Base-by-base conservation (phyloP, 2,797 vertebrate species). In the Onychomys leucogaster region DNA sequence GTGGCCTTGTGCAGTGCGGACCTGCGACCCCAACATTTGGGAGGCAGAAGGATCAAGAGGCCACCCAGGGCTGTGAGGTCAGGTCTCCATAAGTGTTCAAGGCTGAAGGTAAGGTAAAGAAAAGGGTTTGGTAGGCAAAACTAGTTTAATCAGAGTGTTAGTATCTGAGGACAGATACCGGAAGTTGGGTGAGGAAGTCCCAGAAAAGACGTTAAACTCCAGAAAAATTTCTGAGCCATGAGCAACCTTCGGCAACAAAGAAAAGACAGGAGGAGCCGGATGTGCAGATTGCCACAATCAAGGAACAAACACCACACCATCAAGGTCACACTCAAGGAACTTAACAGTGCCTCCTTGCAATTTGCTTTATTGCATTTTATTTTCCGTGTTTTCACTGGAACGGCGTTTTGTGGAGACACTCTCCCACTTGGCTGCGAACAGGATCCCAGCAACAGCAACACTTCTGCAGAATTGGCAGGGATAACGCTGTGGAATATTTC, bases 401-500 rank as follows among this genome's bases (percentile, higher is more conserved):
- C 16, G 71, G 94, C 92, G 85, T 92, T 92, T 84, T 96, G 90
- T 82, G 65, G 76, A 91, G 90, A 94, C 95, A 77, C 52, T 89
- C 94, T 90, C 55, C 75, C 63, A 71, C 88, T 95, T 96, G 94
- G 94, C 97, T 98, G 96, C 0, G 1, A 95, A 95, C 84, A 32
- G 87, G 63, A 93, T 91, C 88, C 23, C 14, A 82, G 86, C 91
- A 34, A 55, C 61, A 80, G 83, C 91, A 49, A 57, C 67, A 27
- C 57, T 43, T 92, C 93, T 94, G 91, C 93, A 88, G 90, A 92
- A 61, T 27, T 97, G 97, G 94, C 93, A 96, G 43, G 59, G 59
- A 89, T 59, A 0, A 6, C 1, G 3, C 83, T 46, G 37, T 52
- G 84, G 87, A 88, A 91, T 77, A 29, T 94, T 96, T 95, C 97